phyloP scores from a whole-genome alignment of 2,113 vertebrate genomes.

The Bungarus multicinctus region DNA sequence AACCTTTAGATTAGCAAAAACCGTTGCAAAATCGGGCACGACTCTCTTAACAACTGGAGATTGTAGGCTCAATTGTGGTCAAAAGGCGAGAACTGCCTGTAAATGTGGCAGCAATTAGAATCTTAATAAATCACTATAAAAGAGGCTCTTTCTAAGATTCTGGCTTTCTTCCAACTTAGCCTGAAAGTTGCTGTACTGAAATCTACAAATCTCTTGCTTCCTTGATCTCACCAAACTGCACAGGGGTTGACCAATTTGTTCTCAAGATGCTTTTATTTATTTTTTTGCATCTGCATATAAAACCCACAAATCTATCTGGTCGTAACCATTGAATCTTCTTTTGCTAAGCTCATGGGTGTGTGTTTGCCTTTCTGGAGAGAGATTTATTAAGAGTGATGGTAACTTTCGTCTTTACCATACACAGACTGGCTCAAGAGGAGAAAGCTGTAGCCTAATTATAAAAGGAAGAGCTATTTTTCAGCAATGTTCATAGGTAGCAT shows the following conservation, averaged over 20 bases:
- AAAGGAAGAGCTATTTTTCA: background rate
- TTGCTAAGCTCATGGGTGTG: background rate
- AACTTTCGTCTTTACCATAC: background rate
- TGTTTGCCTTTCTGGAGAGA: background rate
- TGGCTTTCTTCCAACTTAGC: background rate
- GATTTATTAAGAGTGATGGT: background rate
- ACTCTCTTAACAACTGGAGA: background rate
- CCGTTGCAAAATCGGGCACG: background rate
- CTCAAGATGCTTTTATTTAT: background rate
- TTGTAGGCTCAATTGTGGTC: background rate
- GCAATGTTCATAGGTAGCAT: background rate
- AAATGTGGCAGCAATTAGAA: background rate
- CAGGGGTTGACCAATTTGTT: background rate
- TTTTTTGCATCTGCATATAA: background rate
- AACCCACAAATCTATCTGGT: background rate
- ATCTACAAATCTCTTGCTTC: background rate
- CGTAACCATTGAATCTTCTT: background rate
- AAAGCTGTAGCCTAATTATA: background rate
- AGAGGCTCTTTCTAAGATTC: background rate
- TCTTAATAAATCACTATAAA: background rate
- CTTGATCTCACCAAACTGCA: background rate
- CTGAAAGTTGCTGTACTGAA: background rate
- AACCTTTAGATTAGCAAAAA: background rate
- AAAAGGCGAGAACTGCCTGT: background rate
- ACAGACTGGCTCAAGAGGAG: background rate